Evolutionary conservation across 2,888 invertebrate species (phyloP), one percentile per base, ranked within the genome.

Genomic region (Leucoptera coffeella): DNA sequence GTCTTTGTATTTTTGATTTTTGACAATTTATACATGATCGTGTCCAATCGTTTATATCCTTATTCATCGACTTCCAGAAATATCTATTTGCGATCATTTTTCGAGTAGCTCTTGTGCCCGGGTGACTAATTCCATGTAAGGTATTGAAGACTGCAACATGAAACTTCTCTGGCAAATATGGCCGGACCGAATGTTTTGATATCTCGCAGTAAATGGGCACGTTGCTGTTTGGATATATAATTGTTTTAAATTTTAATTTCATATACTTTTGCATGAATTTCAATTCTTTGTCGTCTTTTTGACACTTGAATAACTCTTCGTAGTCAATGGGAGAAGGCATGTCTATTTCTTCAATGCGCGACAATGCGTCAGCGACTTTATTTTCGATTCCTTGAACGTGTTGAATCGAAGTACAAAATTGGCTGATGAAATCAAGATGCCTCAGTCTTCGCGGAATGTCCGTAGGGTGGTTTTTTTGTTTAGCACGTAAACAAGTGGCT

Each of bases 391-490:
- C 36, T n/a, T 21, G 14, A 1, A 37, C 15, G 22, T 35, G 25
- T 12, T 28, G 25, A 14, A 37, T 35, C 6, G 35, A 28, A 1
- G 31, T 35, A 2, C 34, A 34, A 27, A 35, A 37, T 12, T 39
- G n/a, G n/a, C n/a, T n/a, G n/a, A n/a, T n/a, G n/a, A n/a, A n/a
- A n/a, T n/a, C n/a, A n/a, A n/a, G n/a, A n/a, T n/a, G n/a, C n/a
- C n/a, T n/a, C n/a, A n/a, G n/a, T n/a, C n/a, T n/a, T n/a, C n/a
- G n/a, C n/a, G 32, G 17, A 36, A 37, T 35, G 12, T 32, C 36
- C 4, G n/a, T n/a, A n/a, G 3, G 8, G n/a, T 4, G 14, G 8
- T 3, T 13, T 4, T 12, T 12, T 23, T 27, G 3, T 7, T 8
- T 9, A 27, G 12, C 4, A 12, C 22, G 12, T 9, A 27, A n/a